A percentile compares a stretch with the other conserved stretches of the same genome.
phyloP scores from a whole-genome alignment of 2,113 vertebrate species.

The Picathartes gymnocephalus region DNA sequence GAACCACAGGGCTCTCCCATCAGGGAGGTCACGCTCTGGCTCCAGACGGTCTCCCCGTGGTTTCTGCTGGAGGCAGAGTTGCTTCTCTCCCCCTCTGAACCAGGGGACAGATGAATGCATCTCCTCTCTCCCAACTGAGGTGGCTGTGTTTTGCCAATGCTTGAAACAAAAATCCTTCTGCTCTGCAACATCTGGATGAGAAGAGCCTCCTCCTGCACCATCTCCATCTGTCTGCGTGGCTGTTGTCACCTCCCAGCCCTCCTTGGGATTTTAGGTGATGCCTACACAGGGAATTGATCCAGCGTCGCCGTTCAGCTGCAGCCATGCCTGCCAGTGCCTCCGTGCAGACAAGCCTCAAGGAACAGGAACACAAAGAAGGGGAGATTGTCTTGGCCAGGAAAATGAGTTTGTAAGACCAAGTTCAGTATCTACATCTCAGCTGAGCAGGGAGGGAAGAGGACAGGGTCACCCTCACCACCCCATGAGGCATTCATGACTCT shows the following conservation, averaged over 20 bases:
- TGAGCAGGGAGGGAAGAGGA: not conserved
- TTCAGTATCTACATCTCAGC: not conserved
- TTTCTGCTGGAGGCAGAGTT: not conserved
- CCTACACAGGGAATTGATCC: not conserved
- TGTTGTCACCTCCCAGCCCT: not conserved
- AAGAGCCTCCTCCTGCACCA: not conserved
- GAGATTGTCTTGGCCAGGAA: not conserved
- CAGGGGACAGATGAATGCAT: not conserved
- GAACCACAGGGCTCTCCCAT: not conserved
- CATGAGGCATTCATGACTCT: not conserved
- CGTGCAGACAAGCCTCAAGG: not conserved
- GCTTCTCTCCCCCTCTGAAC: not conserved
- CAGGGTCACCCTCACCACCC: not conserved
- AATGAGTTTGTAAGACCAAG: not conserved
- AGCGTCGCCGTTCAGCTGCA: fast-evolving
- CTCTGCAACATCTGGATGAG: not conserved
- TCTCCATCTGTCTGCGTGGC: not conserved
- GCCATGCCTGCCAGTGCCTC: not conserved
- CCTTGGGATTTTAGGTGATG: not conserved
- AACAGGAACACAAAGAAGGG: not conserved
- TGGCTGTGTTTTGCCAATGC: fast-evolving
- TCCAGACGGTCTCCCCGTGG: fast-evolving
- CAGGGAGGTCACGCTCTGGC: fast-evolving
- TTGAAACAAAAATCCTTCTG: not conserved
- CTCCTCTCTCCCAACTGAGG: not conserved